Evolutionary conservation across 2,797 vertebrate species (phyloP).

Genomic region (Spinus olivaceus): DNA sequence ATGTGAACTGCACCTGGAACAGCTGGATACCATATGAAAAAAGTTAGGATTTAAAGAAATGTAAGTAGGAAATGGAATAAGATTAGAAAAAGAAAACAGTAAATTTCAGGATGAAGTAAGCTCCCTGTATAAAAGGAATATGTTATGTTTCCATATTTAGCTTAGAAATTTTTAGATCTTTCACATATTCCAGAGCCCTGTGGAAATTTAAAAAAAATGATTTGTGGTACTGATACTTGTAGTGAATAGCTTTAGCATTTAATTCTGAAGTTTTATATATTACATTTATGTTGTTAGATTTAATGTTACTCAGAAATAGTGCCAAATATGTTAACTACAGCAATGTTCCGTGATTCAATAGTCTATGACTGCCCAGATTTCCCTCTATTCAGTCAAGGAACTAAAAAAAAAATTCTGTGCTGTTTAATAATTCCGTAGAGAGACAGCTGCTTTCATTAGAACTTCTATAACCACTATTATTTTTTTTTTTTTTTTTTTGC

Average conservation of each 20-base stretch:
- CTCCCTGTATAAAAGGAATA: conserved; percentile 13
- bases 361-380: background rate
- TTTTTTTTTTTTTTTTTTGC: background rate
- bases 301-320: conserved; percentile 9
- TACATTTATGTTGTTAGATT: conserved; percentile 21
- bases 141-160: conserved; percentile 34
- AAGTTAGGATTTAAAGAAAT: conserved; percentile 57
- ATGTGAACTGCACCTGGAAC: conserved; percentile 60
- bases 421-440: conserved; percentile 30
- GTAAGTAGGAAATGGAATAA: conserved; percentile 60
- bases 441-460: conserved; percentile 48
- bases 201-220: conserved; percentile 10
- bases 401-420: conserved; percentile 36
- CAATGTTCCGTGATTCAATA: background rate
- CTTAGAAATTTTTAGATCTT: conserved; percentile 43
- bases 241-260: conserved; percentile 30
- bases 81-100: conserved; percentile 60
- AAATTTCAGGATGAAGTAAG: conserved; percentile 49
- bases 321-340: conserved; percentile 17
- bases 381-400: conserved; percentile 5
- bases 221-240: conserved; percentile 13
- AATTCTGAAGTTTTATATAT: conserved; percentile 8
- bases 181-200: background rate
- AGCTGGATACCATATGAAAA: conserved; percentile 62
- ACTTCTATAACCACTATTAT: background rate